These are phyloP conservation scores for Thripadectes ignobilis DNA, from an alignment of 2,797 vertebrate genomes.

Conservation along the genomic window DNA sequence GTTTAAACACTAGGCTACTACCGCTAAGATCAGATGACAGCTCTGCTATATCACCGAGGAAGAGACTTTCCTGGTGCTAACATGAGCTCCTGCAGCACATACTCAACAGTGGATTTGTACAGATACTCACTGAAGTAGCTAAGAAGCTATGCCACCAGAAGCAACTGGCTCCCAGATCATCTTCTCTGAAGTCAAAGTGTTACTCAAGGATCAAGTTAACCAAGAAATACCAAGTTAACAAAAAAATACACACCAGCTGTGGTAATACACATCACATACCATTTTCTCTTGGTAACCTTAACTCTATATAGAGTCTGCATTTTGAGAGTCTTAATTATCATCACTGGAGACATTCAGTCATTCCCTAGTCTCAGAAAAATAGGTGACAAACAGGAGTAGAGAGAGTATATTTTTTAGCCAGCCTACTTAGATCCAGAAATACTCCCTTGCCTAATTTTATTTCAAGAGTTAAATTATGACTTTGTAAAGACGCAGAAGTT, in stretches of 20 bases:
- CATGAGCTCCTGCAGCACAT: not conserved
- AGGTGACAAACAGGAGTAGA: not conserved
- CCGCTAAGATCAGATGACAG: not conserved
- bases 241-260: not conserved
- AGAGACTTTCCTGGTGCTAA: not conserved
- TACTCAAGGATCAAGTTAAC: not conserved
- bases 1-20: not conserved
- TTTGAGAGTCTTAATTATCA: not conserved
- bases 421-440: not conserved
- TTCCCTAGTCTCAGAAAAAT: not conserved
- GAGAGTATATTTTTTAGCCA: not conserved
- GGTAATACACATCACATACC: not conserved
- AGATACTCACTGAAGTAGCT: not conserved
- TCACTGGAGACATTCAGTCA: not conserved
- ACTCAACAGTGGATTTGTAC: rapidly evolving
- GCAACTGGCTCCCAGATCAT: not conserved
- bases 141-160: not conserved
- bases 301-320: not conserved
- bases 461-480: not conserved
- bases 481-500: not conserved
- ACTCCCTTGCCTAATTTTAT: not conserved
- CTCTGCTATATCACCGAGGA: not conserved
- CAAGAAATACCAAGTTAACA: not conserved
- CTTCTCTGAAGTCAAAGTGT: not conserved
- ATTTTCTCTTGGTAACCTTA: not conserved